Evolutionary conservation across 2,888 invertebrate species (phyloP).

Genomic region (Melieria crassipennis): DNA sequence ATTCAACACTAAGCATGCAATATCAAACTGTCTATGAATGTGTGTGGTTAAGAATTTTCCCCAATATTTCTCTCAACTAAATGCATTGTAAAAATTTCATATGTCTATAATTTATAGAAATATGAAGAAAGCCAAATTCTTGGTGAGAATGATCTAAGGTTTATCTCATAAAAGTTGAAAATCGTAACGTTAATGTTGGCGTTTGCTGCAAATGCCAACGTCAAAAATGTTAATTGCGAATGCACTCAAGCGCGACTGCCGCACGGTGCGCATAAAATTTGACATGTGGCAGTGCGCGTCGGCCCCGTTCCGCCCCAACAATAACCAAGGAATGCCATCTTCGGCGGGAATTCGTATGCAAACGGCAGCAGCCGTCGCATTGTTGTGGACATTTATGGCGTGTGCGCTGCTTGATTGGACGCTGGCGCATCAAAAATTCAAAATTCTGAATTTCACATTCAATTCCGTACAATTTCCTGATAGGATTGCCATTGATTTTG

Average conservation of each 20-base stretch:
- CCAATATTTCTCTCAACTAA: too few species aligned
- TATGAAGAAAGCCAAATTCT: too few species aligned
- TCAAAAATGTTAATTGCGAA: conserved; percentile 37
- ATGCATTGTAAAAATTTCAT: too few species aligned
- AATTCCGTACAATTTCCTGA: conserved; percentile 25
- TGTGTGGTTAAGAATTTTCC: too few species aligned
- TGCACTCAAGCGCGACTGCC: conserved; percentile 27
- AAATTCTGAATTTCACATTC: conserved; percentile 21
- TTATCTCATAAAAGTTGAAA: conserved; percentile 32
- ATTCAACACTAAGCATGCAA: too few species aligned
- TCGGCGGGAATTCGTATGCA: too few species aligned
- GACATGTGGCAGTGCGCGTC: conserved; percentile 1
- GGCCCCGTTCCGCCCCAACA: too few species aligned
- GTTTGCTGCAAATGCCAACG: conserved; percentile 15
- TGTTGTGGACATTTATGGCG: too few species aligned
- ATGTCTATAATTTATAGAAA: too few species aligned
- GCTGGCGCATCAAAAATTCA: conserved; percentile 1
- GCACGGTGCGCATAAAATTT: conserved; percentile 11
- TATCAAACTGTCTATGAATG: too few species aligned
- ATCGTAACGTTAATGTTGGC: conserved; percentile 28
- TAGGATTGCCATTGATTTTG: conserved; percentile 23
- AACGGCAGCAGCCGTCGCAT: too few species aligned
- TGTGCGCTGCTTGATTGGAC: conserved; percentile 3
- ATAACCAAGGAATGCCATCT: too few species aligned
- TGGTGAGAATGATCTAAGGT: conserved; percentile 24